A percentile compares a stretch with the other conserved stretches of the same genome.
Conservation (phyloP, 2,113 vertebrate species). For the Coptodon bakossiorum region DNA sequence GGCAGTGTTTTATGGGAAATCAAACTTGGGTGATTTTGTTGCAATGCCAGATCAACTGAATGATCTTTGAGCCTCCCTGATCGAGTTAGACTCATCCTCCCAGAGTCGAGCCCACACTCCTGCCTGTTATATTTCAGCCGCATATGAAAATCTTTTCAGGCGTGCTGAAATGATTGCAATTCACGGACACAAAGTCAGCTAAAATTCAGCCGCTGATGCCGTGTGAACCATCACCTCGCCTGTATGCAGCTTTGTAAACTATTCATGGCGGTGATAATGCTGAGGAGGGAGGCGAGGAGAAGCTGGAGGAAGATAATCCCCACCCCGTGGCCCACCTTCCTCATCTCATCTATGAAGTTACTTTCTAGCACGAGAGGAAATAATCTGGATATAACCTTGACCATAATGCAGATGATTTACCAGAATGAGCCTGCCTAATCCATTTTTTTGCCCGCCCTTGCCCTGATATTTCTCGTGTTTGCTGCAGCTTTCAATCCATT, state of each 20-base stretch:
- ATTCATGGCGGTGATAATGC: constrained; percentile 17
- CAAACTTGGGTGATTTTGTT: constrained; percentile 48
- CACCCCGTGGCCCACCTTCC: background rate
- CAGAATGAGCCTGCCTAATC: constrained; percentile 23
- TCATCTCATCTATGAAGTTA: constrained; percentile 13
- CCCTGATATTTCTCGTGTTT: background rate
- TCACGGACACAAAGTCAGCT: constrained; percentile 19
- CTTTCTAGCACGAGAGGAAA: constrained; percentile 13
- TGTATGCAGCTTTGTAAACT: constrained; percentile 21
- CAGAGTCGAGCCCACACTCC: background rate
- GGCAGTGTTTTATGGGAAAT: constrained; percentile 43
- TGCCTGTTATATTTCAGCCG: background rate
- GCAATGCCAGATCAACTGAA: constrained; percentile 34
- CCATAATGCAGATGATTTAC: constrained; percentile 33
- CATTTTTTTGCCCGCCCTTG: background rate
- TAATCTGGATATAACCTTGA: constrained; percentile 30
- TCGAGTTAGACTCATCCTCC: constrained; percentile 51
- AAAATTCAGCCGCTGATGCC: background rate
- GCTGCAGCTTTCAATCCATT: background rate
- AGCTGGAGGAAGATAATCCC: background rate
- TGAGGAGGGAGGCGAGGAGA: background rate
- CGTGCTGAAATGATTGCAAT: background rate
- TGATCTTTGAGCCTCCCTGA: constrained; percentile 57
- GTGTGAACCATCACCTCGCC: constrained; percentile 24
- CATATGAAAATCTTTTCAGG: constrained; percentile 1